Conservation (phyloP, 2,797 vertebrate species). For the Chelon labrosus region DNA sequence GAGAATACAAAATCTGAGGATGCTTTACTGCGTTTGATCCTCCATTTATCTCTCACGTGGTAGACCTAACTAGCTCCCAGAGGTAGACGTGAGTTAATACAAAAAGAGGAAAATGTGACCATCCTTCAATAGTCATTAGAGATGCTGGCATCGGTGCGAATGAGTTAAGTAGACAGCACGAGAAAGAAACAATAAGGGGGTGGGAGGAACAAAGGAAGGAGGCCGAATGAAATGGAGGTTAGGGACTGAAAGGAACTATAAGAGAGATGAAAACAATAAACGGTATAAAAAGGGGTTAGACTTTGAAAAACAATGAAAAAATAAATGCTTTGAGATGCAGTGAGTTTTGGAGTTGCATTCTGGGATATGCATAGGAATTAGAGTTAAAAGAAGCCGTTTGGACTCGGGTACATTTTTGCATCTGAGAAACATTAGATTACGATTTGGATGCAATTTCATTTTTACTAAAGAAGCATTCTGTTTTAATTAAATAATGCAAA, state of each 20-base stretch:
- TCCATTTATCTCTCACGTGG: slow-evolving; percentile 70
- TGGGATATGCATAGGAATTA: slow-evolving; percentile 17
- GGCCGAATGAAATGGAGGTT: slow-evolving; percentile 42
- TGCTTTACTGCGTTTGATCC: slow-evolving; percentile 80
- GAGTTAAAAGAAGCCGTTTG: slow-evolving; percentile 3
- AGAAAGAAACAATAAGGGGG: slow-evolving; percentile 42
- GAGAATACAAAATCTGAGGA: slow-evolving; percentile 74
- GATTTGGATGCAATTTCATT: not conserved
- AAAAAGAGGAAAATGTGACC: slow-evolving; percentile 67
- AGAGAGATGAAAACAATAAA: slow-evolving; percentile 54
- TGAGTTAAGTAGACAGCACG: slow-evolving; percentile 61
- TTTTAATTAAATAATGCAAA: too few relatives aligned
- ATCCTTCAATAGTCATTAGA: slow-evolving; percentile 77
- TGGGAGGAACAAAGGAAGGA: slow-evolving; percentile 51
- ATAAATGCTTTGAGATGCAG: slow-evolving; percentile 22
- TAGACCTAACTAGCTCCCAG: slow-evolving; percentile 71
- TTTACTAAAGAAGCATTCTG: too few relatives aligned
- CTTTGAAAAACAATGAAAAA: slow-evolving; percentile 33
- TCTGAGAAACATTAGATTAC: not conserved
- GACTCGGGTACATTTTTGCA: not conserved
- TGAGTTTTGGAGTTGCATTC: slow-evolving; percentile 22
- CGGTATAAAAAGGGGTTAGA: slow-evolving; percentile 22
- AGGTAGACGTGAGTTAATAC: slow-evolving; percentile 72
- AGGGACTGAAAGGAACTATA: slow-evolving; percentile 42
- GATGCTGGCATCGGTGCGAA: slow-evolving; percentile 63